phyloP scores from a whole-genome alignment of 2,113 vertebrate species.

The Phyllopteryx taeniolatus region DNA sequence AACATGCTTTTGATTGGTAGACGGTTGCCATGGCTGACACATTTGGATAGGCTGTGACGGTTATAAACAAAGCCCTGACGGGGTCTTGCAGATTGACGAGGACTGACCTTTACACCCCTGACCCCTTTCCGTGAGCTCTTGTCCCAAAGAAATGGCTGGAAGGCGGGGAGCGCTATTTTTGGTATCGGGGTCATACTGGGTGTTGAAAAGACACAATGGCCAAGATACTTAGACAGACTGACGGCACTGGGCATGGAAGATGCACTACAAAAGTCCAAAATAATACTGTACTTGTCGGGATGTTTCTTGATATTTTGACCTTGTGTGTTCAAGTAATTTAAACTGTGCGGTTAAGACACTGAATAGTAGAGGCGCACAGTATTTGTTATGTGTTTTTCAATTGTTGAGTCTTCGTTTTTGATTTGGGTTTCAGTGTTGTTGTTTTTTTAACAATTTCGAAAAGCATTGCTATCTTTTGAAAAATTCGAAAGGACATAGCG shows the following conservation, averaged over 20 bases:
- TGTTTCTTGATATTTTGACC: background rate
- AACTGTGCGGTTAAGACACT: background rate
- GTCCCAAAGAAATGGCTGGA: conserved; percentile 21
- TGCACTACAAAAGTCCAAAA: background rate
- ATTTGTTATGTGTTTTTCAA: background rate
- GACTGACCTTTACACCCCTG: conserved; percentile 44
- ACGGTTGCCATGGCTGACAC: conserved; percentile 42
- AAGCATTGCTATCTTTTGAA: conserved; percentile 35
- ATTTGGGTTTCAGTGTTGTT: conserved; percentile 4
- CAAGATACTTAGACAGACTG: background rate
- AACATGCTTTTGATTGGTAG: conserved; percentile 54
- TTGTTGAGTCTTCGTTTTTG: conserved; percentile 1
- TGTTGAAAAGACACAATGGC: conserved; percentile 33
- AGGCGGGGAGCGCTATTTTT: conserved; percentile 46
- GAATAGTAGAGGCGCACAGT: background rate
- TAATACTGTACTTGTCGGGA: background rate
- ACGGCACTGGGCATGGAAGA: background rate
- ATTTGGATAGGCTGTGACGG: conserved; percentile 43
- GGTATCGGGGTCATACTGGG: conserved; percentile 14
- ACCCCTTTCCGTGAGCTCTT: conserved; percentile 39
- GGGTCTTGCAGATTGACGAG: conserved; percentile 49
- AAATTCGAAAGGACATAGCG: conserved; percentile 37
- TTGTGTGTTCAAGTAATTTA: background rate
- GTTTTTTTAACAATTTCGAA: conserved; percentile 7
- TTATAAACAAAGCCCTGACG: conserved; percentile 44